Evolutionary conservation across 2,797 vertebrate genomes (phyloP).

Genomic region (Megalops cyprinoides): DNA sequence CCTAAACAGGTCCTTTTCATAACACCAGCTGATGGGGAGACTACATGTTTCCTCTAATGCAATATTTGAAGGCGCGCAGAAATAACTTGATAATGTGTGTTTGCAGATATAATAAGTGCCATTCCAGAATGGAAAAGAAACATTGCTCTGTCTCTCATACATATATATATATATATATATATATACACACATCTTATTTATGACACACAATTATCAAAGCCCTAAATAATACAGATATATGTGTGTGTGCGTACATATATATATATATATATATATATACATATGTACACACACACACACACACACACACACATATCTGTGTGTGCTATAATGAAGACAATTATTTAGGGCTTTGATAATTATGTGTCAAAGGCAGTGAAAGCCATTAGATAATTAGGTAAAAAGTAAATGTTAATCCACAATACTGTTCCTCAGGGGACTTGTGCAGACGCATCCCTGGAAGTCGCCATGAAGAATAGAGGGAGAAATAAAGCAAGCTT

Average conservation of each 20-base stretch:
- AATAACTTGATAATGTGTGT: not conserved
- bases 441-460: slow-evolving; percentile 11
- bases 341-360: slow-evolving; percentile 85
- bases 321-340: slow-evolving; percentile 77
- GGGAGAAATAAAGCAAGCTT: slow-evolving; percentile 55
- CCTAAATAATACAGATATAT: no score
- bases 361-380: slow-evolving; percentile 80
- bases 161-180: no score
- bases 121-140: not conserved
- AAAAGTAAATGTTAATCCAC: slow-evolving; percentile 80
- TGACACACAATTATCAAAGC: no score
- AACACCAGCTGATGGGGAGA: slow-evolving; percentile 62
- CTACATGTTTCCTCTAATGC: slow-evolving; percentile 35
- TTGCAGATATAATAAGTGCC: slow-evolving; percentile 33
- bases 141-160: no score
- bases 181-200: no score
- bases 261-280: no score
- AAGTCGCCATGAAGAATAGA: slow-evolving; percentile 44
- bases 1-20: slow-evolving; percentile 59
- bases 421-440: slow-evolving; percentile 71
- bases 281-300: not conserved
- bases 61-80: not conserved
- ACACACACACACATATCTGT: no score
- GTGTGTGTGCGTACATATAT: no score
- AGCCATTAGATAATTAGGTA: slow-evolving; percentile 81